phyloP scores from a whole-genome alignment of 2,797 vertebrate genomes.

The Rhinoraja longicauda region DNA sequence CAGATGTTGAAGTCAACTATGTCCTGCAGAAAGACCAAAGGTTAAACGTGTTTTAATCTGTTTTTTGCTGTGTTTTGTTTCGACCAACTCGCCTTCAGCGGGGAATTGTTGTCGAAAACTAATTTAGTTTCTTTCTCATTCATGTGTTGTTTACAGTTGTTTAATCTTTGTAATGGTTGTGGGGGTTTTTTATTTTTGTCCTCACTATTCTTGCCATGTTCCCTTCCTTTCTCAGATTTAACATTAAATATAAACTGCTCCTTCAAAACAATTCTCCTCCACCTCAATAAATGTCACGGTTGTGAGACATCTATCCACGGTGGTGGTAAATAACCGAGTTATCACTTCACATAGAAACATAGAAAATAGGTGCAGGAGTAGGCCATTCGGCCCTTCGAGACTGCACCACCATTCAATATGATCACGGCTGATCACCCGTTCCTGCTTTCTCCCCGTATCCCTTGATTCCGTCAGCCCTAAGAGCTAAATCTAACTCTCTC shows the following conservation, averaged over 20 bases:
- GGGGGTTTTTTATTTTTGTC: background rate
- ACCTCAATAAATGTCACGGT: background rate
- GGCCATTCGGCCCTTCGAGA: too few species aligned
- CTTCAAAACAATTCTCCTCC: background rate
- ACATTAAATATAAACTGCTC: background rate
- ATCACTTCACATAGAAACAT: too few species aligned
- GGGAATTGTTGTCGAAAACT: background rate
- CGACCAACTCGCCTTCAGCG: background rate
- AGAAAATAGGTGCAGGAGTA: too few species aligned
- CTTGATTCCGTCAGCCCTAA: too few species aligned
- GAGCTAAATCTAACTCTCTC: too few species aligned
- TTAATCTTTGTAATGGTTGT: constrained; percentile 17
- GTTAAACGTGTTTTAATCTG: constrained; percentile 35
- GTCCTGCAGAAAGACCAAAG: constrained; percentile 18
- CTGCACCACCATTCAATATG: too few species aligned
- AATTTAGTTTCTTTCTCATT: background rate
- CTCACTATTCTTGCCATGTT: background rate
- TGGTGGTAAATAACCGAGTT: background rate
- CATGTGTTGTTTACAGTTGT: background rate
- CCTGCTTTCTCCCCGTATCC: too few species aligned
- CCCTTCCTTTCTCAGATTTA: background rate
- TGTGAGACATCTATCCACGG: background rate
- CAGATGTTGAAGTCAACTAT: constrained; percentile 2
- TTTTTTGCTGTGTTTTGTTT: constrained; percentile 25
- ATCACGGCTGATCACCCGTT: too few species aligned